phyloP scores from a whole-genome alignment of 2,113 vertebrate genomes.

The Gobiocypris rarus region DNA sequence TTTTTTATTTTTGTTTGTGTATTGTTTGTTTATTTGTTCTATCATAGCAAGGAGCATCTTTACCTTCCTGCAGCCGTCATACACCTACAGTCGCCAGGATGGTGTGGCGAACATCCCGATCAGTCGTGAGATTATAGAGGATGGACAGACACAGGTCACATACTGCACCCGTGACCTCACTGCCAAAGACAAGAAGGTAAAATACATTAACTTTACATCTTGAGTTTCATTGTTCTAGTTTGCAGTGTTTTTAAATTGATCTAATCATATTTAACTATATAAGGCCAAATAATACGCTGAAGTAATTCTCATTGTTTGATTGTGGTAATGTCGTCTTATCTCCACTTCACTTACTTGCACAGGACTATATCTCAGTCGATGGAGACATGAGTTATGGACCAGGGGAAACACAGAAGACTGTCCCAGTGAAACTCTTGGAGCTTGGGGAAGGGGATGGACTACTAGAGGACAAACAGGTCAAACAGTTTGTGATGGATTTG shows the following conservation, averaged over 20 bases:
- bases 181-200: conserved; percentile 87
- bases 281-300: not conserved
- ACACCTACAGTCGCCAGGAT: conserved; percentile 83
- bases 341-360: not conserved
- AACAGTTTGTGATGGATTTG: conserved; percentile 90
- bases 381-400: conserved; percentile 85
- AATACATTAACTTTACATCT: conserved; percentile 35
- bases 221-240: not conserved
- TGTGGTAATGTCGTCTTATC: not conserved
- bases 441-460: conserved; percentile 83
- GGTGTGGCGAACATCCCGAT: conserved; percentile 87
- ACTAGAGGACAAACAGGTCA: conserved; percentile 81
- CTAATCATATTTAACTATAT: too few species aligned
- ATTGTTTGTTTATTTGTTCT: conserved; percentile 30
- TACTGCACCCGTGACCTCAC: conserved; percentile 89
- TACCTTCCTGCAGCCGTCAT: conserved; percentile 87
- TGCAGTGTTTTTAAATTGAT: too few species aligned
- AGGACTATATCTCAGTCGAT: conserved; percentile 88
- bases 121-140: conserved; percentile 84
- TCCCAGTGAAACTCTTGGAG: conserved; percentile 88
- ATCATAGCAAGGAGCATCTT: conserved; percentile 85
- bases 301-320: not conserved
- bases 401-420: conserved; percentile 86
- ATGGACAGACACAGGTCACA: conserved; percentile 87
- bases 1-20: not conserved